These are phyloP conservation scores for Smithornis capensis DNA, from an alignment of 2,113 vertebrate species.

Conservation along the genomic window DNA sequence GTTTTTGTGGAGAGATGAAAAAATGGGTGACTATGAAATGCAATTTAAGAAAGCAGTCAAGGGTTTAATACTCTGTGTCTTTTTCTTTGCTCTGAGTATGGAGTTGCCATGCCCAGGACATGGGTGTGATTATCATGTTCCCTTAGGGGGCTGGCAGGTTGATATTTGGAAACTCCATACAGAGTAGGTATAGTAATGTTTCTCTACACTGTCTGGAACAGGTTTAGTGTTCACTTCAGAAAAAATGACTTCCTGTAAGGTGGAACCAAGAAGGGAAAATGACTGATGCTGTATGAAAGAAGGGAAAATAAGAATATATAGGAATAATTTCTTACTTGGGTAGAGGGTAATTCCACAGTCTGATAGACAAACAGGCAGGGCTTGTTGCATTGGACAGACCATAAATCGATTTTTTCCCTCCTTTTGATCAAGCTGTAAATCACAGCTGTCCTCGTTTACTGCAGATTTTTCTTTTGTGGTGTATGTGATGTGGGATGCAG, in stretches of 20 bases:
- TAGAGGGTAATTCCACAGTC: slow-evolving; percentile 58
- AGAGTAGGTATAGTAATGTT: not conserved
- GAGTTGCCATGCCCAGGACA: not conserved
- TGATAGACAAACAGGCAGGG: slow-evolving; percentile 50
- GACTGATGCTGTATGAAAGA: not conserved
- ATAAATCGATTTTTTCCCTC: slow-evolving; percentile 62
- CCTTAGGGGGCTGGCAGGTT: not conserved
- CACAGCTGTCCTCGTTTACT: not conserved
- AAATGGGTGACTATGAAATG: not conserved
- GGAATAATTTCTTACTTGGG: slow-evolving; percentile 43
- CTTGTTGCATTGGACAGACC: slow-evolving; percentile 45
- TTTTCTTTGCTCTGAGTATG: not conserved
- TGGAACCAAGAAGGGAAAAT: slow-evolving; percentile 28
- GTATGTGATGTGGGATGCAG: not conserved
- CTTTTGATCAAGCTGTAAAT: slow-evolving; percentile 65
- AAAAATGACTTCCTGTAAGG: slow-evolving; percentile 38
- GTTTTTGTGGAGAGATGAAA: not conserved
- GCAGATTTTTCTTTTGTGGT: not conserved
- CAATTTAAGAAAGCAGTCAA: not conserved
- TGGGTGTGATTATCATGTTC: not conserved
- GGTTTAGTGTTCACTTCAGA: not conserved
- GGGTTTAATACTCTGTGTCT: not conserved
- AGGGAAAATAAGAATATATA: slow-evolving; percentile 2
- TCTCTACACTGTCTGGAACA: not conserved
- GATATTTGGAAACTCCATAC: not conserved